Conservation (phyloP, 2,888 invertebrate species). For the Parnassius mnemosyne region DNA sequence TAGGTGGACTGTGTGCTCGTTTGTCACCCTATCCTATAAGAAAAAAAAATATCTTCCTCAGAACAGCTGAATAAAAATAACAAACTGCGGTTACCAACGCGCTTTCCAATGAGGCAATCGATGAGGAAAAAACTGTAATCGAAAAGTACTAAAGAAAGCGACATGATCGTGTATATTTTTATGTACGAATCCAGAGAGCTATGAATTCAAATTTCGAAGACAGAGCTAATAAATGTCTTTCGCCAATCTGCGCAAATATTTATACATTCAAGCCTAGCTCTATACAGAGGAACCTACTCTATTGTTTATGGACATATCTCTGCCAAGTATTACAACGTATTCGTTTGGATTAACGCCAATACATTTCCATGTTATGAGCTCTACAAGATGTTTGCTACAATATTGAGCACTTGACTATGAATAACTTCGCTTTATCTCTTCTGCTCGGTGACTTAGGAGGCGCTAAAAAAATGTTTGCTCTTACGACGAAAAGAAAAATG, state of each 20-base stretch:
- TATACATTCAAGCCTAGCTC: constrained; percentile 14
- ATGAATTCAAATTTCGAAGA: background rate
- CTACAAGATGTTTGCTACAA: constrained; percentile 16
- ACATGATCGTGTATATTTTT: no score
- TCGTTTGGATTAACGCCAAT: constrained; percentile 21
- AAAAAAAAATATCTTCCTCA: no score
- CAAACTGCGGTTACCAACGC: no score
- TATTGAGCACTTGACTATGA: constrained; percentile 1
- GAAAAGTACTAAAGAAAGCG: no score
- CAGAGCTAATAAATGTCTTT: background rate
- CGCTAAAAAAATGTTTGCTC: background rate
- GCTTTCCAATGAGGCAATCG: no score
- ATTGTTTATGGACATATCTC: constrained; percentile 21
- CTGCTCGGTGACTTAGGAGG: background rate
- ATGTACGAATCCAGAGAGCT: background rate
- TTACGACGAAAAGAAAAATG: background rate
- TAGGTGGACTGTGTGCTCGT: no score
- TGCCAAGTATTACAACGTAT: constrained; percentile 23
- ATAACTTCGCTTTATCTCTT: background rate
- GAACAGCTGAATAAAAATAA: no score
- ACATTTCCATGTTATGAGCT: constrained; percentile 15
- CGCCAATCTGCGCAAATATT: constrained; percentile 7
- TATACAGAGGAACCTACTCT: constrained; percentile 17
- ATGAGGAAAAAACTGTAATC: no score
- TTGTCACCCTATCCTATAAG: no score